A percentile compares a stretch with the other conserved stretches of the same genome.
These are phyloP conservation scores for Brachyhypopomus occidentalis DNA, from an alignment of 2,113 vertebrate species.

Conservation along the genomic window DNA sequence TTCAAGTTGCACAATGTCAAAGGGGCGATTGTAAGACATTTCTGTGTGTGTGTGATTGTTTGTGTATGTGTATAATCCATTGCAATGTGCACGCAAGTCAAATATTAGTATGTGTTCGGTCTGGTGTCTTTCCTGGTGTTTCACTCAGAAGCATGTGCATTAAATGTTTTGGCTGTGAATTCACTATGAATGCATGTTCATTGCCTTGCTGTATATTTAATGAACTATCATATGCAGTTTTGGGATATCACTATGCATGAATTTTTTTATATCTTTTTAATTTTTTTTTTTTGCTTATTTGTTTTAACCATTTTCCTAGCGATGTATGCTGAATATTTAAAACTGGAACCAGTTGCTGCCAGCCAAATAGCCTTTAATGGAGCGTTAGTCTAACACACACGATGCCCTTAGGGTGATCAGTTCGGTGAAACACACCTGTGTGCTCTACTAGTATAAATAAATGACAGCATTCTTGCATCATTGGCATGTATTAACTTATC, in stretches of 20 bases:
- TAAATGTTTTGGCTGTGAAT: neutral
- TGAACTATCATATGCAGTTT: neutral
- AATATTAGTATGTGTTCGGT: neutral
- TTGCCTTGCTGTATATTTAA: constrained; percentile 9
- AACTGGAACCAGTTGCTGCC: constrained; percentile 40
- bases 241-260: neutral
- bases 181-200: constrained; percentile 34
- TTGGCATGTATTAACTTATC: neutral
- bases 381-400: constrained; percentile 25
- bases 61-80: neutral
- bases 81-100: constrained; percentile 1
- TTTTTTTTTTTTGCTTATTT: neutral
- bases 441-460: constrained; percentile 61
- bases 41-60: neutral
- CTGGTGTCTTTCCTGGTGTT: neutral
- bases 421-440: constrained; percentile 33
- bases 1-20: constrained; percentile 23
- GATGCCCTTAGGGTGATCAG: constrained; percentile 38
- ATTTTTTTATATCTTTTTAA: neutral
- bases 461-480: neutral
- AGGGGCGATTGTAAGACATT: neutral
- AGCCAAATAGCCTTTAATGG: constrained; percentile 19
- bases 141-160: constrained; percentile 17
- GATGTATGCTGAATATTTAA: constrained; percentile 9
- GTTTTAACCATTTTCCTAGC: neutral